Evolutionary conservation across 2,888 invertebrate genomes (phyloP), one percentile per base, ranked within the genome.

Genomic region (Cabera pusaria): DNA sequence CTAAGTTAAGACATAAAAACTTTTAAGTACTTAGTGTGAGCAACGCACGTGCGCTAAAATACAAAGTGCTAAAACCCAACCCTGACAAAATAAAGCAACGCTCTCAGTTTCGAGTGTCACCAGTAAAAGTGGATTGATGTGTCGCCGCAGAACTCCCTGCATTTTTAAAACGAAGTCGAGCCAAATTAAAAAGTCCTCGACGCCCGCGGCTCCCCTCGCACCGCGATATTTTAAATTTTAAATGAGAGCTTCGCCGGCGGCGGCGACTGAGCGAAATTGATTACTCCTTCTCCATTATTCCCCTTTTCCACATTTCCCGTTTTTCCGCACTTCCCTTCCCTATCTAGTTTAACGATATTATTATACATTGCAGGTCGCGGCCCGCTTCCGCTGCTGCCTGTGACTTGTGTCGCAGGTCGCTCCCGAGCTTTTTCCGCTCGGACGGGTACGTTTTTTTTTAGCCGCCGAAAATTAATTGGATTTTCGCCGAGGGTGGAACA

Each of bases 241-340:
- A 89, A 85, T 86, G 84, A 82, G 83, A 75, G 76, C 76, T 72
- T 76, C 76, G 80, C 79, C 76, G 78, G 71, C 77, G 75, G 74
- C 78, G 76, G 69, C 78, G 79, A 82, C 85, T 84, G 84, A 80
- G 77, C 81, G 80, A 86, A 87, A 88, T 88, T 88, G 88, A 88
- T 88, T 88, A 87, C 87, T 86, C 83, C 78, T 84, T 82, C 83
- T 78, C 83, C 76, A 87, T 87, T 87, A 87, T 87, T 85, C 84
- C 83, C 78, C 82, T 84, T 85, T 87, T 78, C 79, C 76, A 76
- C 75, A 77, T 82, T 80, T 74, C 73, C 66, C 71, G 65, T 74
- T 79, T 75, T 71, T 69, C 77, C 70, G 72, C 70, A 66, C 68
- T 79, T 76, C 69, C 79, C 70, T 61, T 68, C 73, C 68, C 70